These are phyloP conservation scores for Mandrillus leucophaeus DNA, from an alignment of 2,113 vertebrate genomes.

Conservation along the genomic window DNA sequence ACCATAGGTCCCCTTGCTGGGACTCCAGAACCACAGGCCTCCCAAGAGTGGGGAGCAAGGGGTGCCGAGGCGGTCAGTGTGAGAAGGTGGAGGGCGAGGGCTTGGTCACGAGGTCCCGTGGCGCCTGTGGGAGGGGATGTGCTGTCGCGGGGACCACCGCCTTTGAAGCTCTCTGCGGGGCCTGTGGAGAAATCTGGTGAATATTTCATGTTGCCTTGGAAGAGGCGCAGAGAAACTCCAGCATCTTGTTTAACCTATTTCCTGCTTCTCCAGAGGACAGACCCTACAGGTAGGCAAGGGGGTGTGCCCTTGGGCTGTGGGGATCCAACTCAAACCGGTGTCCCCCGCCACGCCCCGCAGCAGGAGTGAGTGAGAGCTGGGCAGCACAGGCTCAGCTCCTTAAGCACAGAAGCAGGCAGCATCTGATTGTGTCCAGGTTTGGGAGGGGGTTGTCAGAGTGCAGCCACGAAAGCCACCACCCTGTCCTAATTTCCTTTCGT, in stretches of 20 bases:
- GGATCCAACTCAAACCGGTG: background rate
- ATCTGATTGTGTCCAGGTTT: background rate
- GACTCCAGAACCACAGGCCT: background rate
- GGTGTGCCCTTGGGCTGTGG: background rate
- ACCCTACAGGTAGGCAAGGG: background rate
- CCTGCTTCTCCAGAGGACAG: background rate
- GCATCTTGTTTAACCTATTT: background rate
- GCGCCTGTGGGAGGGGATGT: background rate
- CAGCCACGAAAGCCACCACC: background rate
- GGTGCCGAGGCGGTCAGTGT: accelerated
- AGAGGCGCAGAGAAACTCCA: background rate
- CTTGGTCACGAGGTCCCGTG: background rate
- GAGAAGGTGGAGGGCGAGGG: background rate
- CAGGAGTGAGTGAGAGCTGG: no score
- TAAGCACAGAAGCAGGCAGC: background rate
- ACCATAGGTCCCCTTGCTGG: accelerated
- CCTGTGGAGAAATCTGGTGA: constrained; percentile 24
- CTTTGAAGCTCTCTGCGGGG: constrained; percentile 50
- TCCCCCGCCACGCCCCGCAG: accelerated
- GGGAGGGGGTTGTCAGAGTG: background rate
- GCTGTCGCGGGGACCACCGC: background rate
- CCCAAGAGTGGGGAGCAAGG: background rate
- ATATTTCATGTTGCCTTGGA: constrained; percentile 50
- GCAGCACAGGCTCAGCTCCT: background rate
- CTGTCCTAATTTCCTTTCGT: constrained; percentile 67